A percentile compares a stretch with the other conserved stretches of the same genome.
phyloP scores from a whole-genome alignment of 2,888 invertebrate genomes.

The Mesodorylaimus sp. region DNA sequence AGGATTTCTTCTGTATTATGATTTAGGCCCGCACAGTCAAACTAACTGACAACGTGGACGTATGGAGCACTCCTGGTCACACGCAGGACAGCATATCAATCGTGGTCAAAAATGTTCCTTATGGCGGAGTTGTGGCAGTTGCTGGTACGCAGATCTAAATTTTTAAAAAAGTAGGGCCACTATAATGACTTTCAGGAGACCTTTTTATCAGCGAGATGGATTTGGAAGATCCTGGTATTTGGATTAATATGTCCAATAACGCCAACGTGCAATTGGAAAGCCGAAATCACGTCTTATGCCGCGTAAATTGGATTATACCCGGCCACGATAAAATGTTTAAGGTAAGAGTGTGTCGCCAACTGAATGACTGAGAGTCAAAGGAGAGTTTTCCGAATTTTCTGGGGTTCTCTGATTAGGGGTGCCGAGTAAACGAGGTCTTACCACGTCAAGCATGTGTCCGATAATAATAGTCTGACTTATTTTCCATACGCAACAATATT shows the following conservation, averaged over 20 bases:
- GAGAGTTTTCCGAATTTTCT: too few relatives aligned
- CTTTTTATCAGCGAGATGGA: background rate
- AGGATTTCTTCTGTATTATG: background rate
- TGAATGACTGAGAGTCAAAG: too few relatives aligned
- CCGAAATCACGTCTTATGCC: background rate
- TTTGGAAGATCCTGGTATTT: background rate
- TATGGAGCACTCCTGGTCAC: conserved; percentile 73
- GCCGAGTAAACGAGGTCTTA: too few relatives aligned
- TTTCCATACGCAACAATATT: too few relatives aligned
- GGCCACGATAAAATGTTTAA: background rate
- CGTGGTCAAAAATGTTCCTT: conserved; percentile 45
- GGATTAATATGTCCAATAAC: background rate
- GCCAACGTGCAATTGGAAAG: background rate
- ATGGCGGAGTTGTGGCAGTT: conserved; percentile 45
- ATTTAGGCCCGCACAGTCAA: background rate
- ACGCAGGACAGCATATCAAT: conserved; percentile 70
- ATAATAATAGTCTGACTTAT: too few relatives aligned
- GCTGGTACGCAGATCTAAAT: conserved; percentile 41
- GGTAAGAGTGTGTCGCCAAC: background rate
- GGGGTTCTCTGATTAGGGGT: too few relatives aligned
- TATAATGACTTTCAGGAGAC: background rate
- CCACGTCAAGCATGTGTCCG: too few relatives aligned
- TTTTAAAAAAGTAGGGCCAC: background rate
- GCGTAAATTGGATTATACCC: background rate
- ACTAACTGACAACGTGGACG: conserved; percentile 20